Evolutionary conservation across 2,797 vertebrate genomes (phyloP).

Genomic region (Malurus splendens): DNA sequence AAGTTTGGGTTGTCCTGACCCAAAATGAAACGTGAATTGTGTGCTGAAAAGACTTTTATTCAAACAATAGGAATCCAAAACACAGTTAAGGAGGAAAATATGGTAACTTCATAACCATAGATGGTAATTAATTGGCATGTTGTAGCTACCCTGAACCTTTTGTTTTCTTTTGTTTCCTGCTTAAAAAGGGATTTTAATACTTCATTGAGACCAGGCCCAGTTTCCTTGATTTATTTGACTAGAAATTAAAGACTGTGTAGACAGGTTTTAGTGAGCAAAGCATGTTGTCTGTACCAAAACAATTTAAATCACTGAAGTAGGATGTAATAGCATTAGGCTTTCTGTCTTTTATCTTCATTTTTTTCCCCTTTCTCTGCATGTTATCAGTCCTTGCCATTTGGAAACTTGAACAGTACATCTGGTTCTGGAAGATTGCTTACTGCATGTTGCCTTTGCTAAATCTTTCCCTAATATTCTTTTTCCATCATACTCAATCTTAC

Average conservation of each 20-base stretch:
- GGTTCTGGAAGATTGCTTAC: background rate
- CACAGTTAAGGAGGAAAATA: background rate
- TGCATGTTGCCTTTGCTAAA: background rate
- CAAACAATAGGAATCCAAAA: background rate
- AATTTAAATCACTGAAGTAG: background rate
- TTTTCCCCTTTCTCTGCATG: background rate
- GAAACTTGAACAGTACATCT: background rate
- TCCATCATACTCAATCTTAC: background rate
- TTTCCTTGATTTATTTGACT: background rate
- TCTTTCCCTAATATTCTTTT: background rate
- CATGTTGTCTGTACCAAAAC: background rate
- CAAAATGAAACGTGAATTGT: background rate
- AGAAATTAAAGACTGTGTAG: background rate
- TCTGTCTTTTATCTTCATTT: background rate
- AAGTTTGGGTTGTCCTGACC: background rate
- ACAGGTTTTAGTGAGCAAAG: background rate
- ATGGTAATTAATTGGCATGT: background rate
- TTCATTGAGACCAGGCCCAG: background rate
- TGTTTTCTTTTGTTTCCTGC: background rate
- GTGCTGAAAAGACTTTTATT: background rate
- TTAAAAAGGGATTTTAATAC: background rate
- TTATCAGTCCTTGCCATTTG: background rate
- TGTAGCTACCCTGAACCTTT: background rate
- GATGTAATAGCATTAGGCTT: background rate
- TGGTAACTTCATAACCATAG: background rate